Base-by-base conservation (phyloP, 1,140 invertebrate species). In the Drusus annulatus region DNA sequence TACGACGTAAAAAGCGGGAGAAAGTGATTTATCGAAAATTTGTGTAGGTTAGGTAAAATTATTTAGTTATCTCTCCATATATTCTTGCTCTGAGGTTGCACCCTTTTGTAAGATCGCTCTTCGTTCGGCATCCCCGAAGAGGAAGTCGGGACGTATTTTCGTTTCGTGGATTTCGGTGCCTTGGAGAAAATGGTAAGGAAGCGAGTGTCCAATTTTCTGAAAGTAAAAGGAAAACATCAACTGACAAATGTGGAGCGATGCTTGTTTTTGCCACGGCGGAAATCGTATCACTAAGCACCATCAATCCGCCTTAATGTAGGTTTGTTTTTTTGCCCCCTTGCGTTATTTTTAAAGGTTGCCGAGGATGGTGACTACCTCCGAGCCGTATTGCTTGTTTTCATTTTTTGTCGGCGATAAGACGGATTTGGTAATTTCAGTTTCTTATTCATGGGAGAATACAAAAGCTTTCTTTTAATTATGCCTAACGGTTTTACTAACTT, bases 271-370 rank as follows among this genome's bases (percentile, higher is more conserved):
- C n/a, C 36, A 69, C 21, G 45, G 45, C 16, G 65, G 51, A 69
- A 69, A 69, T 69, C 65, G 65, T 69, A 69, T 69, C 65, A 45
- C 36, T 51, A 69, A 69, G 65, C 65, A 69, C 65, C 65, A 69
- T 69, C 65, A 69, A 69, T 69, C 36, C 65, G 36, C n/a, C 65
- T 69, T 69, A 69, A 50, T 69, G 65, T 69, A 51, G 28, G 28
- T 51, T 45, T 17, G 36, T 69, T 69, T 69, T 69, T n/a, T 69
- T 36, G 17, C 45, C n/a, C 65, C 50, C 23, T 63, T 45, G 50
- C n/a, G 31, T 21, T 69, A n/a, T 36, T 69, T 69, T 69, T 51
- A 69, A 69, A 69, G 65, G 36, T 69, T 60, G 17, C 56, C 17
- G 6, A 60, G 17, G 8, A 60, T 10, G 23, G 56, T 23, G 56